Conservation (phyloP, 2,888 invertebrate species). For the Onthophagus sagittarius region DNA sequence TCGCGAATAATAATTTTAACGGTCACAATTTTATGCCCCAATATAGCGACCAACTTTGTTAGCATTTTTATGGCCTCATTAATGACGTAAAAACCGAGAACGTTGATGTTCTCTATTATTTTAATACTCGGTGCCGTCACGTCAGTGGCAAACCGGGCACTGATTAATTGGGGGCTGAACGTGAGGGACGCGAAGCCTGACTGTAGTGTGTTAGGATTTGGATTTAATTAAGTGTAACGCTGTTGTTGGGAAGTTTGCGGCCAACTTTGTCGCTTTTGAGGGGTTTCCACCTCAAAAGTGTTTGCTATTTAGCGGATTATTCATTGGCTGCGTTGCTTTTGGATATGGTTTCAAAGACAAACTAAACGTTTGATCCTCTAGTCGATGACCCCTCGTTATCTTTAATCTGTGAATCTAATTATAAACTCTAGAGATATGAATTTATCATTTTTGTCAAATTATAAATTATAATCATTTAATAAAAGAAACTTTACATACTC, state of each 20-base stretch:
- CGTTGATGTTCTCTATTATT: not conserved
- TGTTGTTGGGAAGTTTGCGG: not conserved
- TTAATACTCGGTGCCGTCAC: not conserved
- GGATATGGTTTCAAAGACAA: too few relatives aligned
- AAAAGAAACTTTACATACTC: too few relatives aligned
- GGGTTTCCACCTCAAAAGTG: not conserved
- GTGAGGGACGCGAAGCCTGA: not conserved
- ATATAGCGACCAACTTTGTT: not conserved
- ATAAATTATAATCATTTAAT: too few relatives aligned
- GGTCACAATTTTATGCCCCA: not conserved
- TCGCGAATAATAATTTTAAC: not conserved
- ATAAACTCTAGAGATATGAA: too few relatives aligned
- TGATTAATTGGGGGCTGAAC: not conserved
- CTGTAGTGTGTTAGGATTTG: not conserved
- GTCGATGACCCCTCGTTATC: too few relatives aligned
- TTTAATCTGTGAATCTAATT: too few relatives aligned
- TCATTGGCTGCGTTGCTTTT: not conserved
- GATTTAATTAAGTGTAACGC: not conserved
- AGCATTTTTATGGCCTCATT: not conserved
- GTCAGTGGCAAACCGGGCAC: not conserved
- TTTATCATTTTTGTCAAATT: too few relatives aligned
- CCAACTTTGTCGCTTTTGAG: not conserved
- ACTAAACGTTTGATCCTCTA: too few relatives aligned
- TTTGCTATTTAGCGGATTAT: not conserved
- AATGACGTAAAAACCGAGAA: not conserved